A percentile compares a stretch with the other conserved stretches of the same genome.
These are phyloP conservation scores for Spinibarbus caldwelli DNA, from an alignment of 2,797 vertebrate species.

Conservation along the genomic window DNA sequence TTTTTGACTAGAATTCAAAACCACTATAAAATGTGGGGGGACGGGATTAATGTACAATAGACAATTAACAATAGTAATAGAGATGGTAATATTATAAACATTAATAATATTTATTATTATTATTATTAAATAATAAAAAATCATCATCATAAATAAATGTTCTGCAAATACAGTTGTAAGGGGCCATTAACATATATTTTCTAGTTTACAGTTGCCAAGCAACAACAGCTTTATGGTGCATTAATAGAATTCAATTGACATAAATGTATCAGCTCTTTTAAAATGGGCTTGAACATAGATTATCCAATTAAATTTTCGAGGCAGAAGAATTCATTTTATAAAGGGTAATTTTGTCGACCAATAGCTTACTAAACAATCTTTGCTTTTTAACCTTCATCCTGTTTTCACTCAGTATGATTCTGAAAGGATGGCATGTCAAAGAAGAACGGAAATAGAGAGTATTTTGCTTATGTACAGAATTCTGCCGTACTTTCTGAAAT, in stretches of 20 bases:
- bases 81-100: no score
- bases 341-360: not conserved
- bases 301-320: not conserved
- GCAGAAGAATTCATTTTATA: not conserved
- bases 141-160: no score
- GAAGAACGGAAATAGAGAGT: no score
- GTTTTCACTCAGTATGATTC: not conserved
- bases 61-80: no score
- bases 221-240: not conserved
- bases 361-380: not conserved
- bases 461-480: slow-evolving; percentile 58
- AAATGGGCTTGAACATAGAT: not conserved
- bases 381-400: not conserved
- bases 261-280: not conserved
- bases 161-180: not conserved
- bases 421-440: slow-evolving; percentile 35
- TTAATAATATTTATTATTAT: not conserved
- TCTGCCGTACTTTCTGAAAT: slow-evolving; percentile 67
- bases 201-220: slow-evolving; percentile 4
- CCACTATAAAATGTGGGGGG: not conserved
- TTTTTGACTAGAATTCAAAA: not conserved
- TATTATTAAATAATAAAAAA: no score
- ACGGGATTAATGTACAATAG: not conserved
- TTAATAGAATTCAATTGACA: not conserved
- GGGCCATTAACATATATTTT: not conserved